Base-by-base conservation (phyloP, 2,113 vertebrate genomes). In the Burhinus bistriatus region DNA sequence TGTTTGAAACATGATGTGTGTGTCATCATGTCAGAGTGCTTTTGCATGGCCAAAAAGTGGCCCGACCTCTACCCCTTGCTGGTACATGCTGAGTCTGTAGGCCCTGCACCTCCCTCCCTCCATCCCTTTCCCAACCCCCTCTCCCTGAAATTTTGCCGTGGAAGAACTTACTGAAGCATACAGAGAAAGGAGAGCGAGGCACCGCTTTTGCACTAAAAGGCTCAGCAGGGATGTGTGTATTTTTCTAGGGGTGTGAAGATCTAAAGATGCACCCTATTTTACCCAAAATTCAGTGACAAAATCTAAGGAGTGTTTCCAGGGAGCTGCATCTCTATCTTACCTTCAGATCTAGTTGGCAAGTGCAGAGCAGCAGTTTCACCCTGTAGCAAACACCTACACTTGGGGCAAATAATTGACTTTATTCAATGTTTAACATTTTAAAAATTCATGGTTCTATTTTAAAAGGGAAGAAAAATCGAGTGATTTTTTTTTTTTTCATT, bases 61-160 rank as follows among this genome's bases (percentile, higher is more conserved):
- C 20, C 36, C 36, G 51, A 5, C 36, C 40, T 49, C 40, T 30
- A 15, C n/a, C 57, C 38, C 4, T 0, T 30, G 57, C 47, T 23
- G 25, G 30, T 15, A 25, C 15, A 4, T 2, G 32, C 52, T 51
- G 81, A 55, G 40, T 40, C 15, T 38, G 49, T 26, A 29, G 61
- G 9, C n/a, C 12, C 59, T 45, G 6, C 32, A 29, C 22, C 15
- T 61, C 58, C 52, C 18, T 2, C 36, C 34, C 65, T 45, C 52
- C 59, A 32, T 34, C 44, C 55, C 38, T 23, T 36, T 11, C 62
- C 34, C 55, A 58, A 11, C 15, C 27, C 64, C 26, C 47, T 40
- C 18, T 34, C 15, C n/a, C n/a, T 42, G 3, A 1, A 36, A 13
- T 8, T 52, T 34, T 54, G 42, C 34, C 6, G 0, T 12, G 20